Conservation (phyloP, 2,888 invertebrate species). For the Orgyia antiqua region DNA sequence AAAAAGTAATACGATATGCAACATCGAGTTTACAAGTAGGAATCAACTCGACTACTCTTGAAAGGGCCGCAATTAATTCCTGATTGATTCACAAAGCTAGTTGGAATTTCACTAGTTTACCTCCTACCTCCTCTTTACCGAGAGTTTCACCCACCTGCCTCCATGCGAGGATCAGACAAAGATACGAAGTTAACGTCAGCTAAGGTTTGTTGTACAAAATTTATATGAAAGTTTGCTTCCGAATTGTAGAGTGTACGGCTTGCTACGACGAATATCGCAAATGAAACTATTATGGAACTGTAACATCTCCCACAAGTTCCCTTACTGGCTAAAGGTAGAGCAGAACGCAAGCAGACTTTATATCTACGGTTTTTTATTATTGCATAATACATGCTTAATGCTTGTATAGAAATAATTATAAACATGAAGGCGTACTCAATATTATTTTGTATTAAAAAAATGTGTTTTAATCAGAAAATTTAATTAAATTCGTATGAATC, state of each 20-base stretch:
- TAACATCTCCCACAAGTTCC: too few species aligned
- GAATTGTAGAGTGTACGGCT: conserved; percentile 35
- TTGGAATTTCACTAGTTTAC: conserved; percentile 46
- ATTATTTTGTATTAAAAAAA: too few species aligned
- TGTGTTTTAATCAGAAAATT: too few species aligned
- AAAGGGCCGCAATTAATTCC: conserved; percentile 62
- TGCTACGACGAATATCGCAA: conserved; percentile 24
- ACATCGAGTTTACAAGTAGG: conserved; percentile 24
- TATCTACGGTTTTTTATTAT: too few species aligned
- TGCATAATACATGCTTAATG: too few species aligned
- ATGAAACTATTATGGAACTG: too few species aligned
- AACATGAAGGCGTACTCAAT: too few species aligned
- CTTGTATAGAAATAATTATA: too few species aligned
- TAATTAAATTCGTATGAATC: too few species aligned
- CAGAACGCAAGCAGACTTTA: too few species aligned
- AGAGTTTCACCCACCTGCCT: conserved; percentile 33
- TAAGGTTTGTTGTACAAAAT: conserved; percentile 69
- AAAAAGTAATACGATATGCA: conserved; percentile 27
- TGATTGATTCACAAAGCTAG: conserved; percentile 72
- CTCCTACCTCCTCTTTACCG: conserved; percentile 15
- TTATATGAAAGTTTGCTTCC: conserved; percentile 66
- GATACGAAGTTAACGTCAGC: conserved; percentile 70
- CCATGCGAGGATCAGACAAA: conserved; percentile 65
- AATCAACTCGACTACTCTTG: conserved; percentile 46
- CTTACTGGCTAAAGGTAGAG: too few species aligned